Evolutionary conservation across 2,113 vertebrate genomes (phyloP), one percentile per base, ranked within the genome.

Genomic region (Myiopsitta monachus): DNA sequence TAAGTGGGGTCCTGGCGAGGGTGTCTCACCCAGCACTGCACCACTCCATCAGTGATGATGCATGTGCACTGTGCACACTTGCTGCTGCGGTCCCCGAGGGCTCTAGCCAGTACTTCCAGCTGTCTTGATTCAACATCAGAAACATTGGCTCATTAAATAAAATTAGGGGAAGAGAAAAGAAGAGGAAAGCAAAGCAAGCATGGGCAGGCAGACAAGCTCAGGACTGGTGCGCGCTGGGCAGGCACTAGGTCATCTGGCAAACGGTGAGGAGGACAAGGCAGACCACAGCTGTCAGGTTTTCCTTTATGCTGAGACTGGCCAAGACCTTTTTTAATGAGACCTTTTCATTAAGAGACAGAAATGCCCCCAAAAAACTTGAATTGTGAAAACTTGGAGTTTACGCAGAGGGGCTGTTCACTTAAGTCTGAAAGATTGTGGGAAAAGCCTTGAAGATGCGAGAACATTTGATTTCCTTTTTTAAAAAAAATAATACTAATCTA

Each of bases 141-240:
- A 17, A 41, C 0, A 2, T 31, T 2, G 0, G 24, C 31, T 59
- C 38, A 36, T 59, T 27, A 74, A 57, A 33, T 15, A 39, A 52
- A 62, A 54, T 24, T 3, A 59, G 19, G 8, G 23, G n/a, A 69
- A 39, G 22, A 9, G 52, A 39, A n/a, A 41, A 30, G 19, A 47
- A 22, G 10, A 44, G 33, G 36, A 33, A 18, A 54, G 61, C 44
- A 36, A 57, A 59, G 38, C 21, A 15, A 28, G 10, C 3, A 1
- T 2, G 3, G n/a, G 7, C 36, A 8, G 31, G 10, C 26, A 43
- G 49, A 22, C 6, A 18, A 62, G 64, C 61, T 51, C 33, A 24
- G 38, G 33, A 28, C 16, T 2, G 1, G 22, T 6, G 5, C 2
- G 0, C 4, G 1, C 31, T 0, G 1, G 16, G 41, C 24, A 14